Conservation (phyloP, 2,888 invertebrate species). For the Ligdia adustata region DNA sequence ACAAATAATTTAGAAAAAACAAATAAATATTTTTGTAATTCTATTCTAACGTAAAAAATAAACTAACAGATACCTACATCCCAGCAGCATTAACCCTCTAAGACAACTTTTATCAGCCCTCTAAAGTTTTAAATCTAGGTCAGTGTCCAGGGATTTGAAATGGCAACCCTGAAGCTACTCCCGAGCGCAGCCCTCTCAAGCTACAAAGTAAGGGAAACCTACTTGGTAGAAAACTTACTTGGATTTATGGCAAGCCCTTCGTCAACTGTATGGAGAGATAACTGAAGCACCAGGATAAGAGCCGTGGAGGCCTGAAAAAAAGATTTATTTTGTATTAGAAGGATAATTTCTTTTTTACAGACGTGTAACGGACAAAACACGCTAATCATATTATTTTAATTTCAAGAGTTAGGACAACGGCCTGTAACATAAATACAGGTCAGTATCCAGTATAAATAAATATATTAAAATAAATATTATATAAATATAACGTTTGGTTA, state of each 20-base stretch:
- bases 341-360: no score
- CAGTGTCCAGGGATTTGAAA: constrained; percentile 14
- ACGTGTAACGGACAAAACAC: no score
- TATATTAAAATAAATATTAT: no score
- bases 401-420: no score
- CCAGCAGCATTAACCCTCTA: no score
- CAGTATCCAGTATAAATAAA: no score
- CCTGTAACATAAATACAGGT: no score
- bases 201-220: constrained; percentile 26
- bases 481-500: no score
- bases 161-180: constrained; percentile 9
- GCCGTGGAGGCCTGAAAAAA: constrained; percentile 70
- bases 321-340: constrained; percentile 23
- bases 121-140: constrained; percentile 9
- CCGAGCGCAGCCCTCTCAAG: constrained; percentile 1
- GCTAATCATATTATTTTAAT: no score
- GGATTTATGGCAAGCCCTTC: constrained; percentile 78
- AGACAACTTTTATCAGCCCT: background rate
- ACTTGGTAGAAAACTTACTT: constrained; percentile 67
- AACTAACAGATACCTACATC: background rate
- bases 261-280: constrained; percentile 78
- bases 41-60: background rate
- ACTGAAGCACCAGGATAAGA: constrained; percentile 70
- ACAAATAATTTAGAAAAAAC: no score
- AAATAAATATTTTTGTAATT: no score